phyloP scores from a whole-genome alignment of 2,797 vertebrate genomes.

The Coregonus ussuriensis region DNA sequence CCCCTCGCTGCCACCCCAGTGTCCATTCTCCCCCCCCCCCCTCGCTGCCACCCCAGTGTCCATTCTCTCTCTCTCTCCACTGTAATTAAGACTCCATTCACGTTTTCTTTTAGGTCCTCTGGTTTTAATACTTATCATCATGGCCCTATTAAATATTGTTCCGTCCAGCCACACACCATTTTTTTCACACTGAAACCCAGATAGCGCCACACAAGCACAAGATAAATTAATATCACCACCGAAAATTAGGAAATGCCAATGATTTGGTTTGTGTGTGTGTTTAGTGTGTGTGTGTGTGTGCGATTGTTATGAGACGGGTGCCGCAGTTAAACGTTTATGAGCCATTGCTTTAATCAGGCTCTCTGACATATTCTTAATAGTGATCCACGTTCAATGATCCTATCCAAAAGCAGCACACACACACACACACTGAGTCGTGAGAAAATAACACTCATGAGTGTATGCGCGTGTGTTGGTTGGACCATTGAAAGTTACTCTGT shows the following conservation, averaged over 20 bases:
- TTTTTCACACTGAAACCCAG: conserved; percentile 56
- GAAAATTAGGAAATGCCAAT: conserved; percentile 60
- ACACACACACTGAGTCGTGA: neutral
- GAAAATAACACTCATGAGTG: neutral
- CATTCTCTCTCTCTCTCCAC: conserved; percentile 13
- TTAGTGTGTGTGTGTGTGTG: conserved; percentile 21
- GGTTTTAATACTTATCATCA: conserved; percentile 79
- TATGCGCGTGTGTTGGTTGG: neutral
- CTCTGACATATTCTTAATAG: conserved; percentile 48
- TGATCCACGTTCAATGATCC: conserved; percentile 27
- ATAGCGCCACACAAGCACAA: conserved; percentile 20
- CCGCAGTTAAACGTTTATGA: conserved; percentile 56
- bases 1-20: neutral
- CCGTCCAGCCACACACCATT: conserved; percentile 69
- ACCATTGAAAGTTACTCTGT: no score
- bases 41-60: neutral
- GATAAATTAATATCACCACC: conserved; percentile 44
- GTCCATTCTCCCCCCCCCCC: neutral
- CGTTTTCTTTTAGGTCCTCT: conserved; percentile 73
- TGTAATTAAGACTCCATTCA: conserved; percentile 69
- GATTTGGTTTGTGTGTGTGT: conserved; percentile 18
- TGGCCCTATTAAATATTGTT: conserved; percentile 77
- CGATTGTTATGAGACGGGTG: conserved; percentile 13
- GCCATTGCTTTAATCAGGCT: conserved; percentile 57
- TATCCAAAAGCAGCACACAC: conserved; percentile 19